These are phyloP conservation scores for Mesitornis unicolor DNA, from an alignment of 2,113 vertebrate species.

Conservation along the genomic window DNA sequence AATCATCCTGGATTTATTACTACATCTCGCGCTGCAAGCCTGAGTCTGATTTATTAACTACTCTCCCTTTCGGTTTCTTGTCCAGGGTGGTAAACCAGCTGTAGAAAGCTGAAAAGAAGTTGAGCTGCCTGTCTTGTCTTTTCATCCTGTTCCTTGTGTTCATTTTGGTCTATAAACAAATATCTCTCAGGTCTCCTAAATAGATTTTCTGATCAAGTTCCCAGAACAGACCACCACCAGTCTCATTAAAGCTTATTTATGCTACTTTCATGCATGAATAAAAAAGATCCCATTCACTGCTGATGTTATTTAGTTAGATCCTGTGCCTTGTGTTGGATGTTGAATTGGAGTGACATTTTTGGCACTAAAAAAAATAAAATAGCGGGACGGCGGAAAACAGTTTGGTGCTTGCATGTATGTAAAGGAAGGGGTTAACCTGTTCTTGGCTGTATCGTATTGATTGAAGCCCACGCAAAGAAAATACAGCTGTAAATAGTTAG, in stretches of 20 bases:
- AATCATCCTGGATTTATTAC: neutral
- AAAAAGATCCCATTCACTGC: constrained; percentile 31
- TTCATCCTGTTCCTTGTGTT: constrained; percentile 8
- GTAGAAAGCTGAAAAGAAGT: neutral
- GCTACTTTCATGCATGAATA: constrained; percentile 51
- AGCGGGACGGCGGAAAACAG: neutral
- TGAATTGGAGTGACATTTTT: constrained; percentile 16
- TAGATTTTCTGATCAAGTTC: constrained; percentile 7
- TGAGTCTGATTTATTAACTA: constrained; percentile 4
- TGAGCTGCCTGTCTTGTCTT: neutral
- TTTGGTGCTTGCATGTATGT: neutral
- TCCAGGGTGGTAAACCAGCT: neutral
- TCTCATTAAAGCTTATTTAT: constrained; percentile 56
- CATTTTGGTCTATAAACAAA: constrained; percentile 37
- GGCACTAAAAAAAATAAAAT: neutral
- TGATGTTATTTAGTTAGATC: constrained; percentile 38
- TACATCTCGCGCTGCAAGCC: neutral
- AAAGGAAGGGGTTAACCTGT: constrained; percentile 44
- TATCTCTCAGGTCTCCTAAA: constrained; percentile 35
- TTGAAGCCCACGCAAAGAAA: neutral
- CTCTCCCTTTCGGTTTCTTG: neutral
- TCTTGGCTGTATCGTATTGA: neutral
- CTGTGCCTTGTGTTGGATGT: neutral
- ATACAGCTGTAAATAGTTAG: constrained; percentile 39
- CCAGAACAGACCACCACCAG: constrained; percentile 34